phyloP scores from a whole-genome alignment of 1,140 invertebrate genomes.

The Drosophila miranda region DNA sequence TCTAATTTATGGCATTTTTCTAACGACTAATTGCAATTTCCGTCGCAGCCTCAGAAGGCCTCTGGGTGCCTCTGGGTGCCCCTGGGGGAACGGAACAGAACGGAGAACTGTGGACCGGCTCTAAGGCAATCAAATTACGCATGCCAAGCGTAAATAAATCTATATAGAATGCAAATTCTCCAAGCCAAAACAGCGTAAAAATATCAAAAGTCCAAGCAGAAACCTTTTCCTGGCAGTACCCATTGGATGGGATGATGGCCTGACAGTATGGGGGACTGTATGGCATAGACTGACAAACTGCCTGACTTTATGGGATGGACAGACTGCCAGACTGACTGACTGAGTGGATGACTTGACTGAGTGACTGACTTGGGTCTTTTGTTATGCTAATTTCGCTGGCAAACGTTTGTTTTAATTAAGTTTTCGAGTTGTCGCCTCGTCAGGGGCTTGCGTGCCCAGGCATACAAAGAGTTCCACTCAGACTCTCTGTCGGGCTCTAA shows the following conservation, averaged over 20 bases:
- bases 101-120: too few relatives aligned
- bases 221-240: slow-evolving; percentile 38
- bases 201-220: slow-evolving; percentile 48
- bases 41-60: slow-evolving; percentile 13
- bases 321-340: slow-evolving; percentile 27
- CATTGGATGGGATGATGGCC: background rate
- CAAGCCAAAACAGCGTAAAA: slow-evolving; percentile 55
- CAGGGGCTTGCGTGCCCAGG: slow-evolving; percentile 32
- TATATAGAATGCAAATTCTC: slow-evolving; percentile 59
- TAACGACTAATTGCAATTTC: slow-evolving; percentile 75
- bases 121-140: slow-evolving; percentile 65
- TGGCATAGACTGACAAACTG: background rate
- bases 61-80: background rate
- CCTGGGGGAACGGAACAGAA: background rate
- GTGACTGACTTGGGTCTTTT: slow-evolving; percentile 56
- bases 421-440: slow-evolving; percentile 51
- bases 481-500: slow-evolving; percentile 22
- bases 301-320: slow-evolving; percentile 41
- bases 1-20: slow-evolving; percentile 78
- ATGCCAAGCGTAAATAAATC: slow-evolving; percentile 65
- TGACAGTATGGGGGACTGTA: too few relatives aligned
- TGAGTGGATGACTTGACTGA: slow-evolving; percentile 56
- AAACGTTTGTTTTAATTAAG: slow-evolving; percentile 80
- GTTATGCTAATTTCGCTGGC: slow-evolving; percentile 73
- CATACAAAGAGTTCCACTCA: slow-evolving; percentile 59